These are phyloP conservation scores for Sesia bembeciformis DNA, from an alignment of 2,888 invertebrate genomes.

Conservation along the genomic window DNA sequence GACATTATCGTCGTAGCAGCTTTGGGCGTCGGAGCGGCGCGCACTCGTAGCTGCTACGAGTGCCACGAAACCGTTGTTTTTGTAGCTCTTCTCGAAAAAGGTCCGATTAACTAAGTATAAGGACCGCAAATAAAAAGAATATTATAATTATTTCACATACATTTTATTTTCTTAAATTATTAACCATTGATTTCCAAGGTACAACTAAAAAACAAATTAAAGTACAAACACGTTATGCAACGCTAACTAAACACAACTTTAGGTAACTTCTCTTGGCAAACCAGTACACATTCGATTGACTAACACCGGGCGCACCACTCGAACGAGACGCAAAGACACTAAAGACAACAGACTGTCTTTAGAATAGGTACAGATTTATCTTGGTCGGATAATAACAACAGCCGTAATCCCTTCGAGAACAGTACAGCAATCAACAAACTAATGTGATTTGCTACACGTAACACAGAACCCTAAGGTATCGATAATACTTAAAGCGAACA, in stretches of 20 bases:
- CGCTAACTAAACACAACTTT: constrained; percentile 73
- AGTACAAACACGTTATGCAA: constrained; percentile 75
- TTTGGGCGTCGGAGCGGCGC: no score
- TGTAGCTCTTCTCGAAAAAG: no score
- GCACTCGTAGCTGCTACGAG: no score
- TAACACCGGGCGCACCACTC: constrained; percentile 67
- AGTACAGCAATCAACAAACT: constrained; percentile 55
- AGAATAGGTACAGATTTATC: constrained; percentile 20
- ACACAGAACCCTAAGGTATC: constrained; percentile 54
- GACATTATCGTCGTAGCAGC: no score
- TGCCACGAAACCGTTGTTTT: no score
- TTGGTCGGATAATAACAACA: constrained; percentile 60
- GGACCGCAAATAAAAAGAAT: neutral
- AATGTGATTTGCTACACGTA: constrained; percentile 60
- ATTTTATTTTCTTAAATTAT: constrained; percentile 75
- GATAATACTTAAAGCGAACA: constrained; percentile 48
- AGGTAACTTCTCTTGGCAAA: constrained; percentile 75
- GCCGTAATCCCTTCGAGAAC: constrained; percentile 57
- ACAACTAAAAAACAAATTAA: constrained; percentile 75
- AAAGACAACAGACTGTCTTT: constrained; percentile 29
- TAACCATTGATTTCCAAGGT: constrained; percentile 75
- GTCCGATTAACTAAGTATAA: neutral
- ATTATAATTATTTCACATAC: constrained; percentile 62
- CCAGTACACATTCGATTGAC: constrained; percentile 64
- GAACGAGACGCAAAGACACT: constrained; percentile 45